phyloP scores from a whole-genome alignment of 1,140 invertebrate genomes.

The Akabosia matsudoensis region DNA sequence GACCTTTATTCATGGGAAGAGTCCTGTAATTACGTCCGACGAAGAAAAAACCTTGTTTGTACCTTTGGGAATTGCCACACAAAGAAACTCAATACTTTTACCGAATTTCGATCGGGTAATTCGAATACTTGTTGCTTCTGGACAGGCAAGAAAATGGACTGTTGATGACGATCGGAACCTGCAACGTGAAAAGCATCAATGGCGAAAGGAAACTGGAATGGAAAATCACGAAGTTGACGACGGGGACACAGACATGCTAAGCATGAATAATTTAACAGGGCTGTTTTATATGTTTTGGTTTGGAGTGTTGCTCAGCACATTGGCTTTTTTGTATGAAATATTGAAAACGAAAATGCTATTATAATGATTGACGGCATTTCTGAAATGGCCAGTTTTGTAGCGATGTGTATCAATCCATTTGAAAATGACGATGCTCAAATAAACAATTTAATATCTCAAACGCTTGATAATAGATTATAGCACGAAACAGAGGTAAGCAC shows the following conservation, averaged over 20 bases:
- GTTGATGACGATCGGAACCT: not conserved
- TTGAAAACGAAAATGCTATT: too few relatives aligned
- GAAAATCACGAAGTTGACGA: not conserved
- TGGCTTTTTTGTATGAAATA: too few relatives aligned
- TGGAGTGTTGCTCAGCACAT: too few relatives aligned
- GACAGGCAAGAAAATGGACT: not conserved
- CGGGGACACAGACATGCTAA: not conserved
- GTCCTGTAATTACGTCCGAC: not conserved
- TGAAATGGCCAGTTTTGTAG: too few relatives aligned
- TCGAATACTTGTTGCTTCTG: not conserved
- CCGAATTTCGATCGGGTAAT: not conserved
- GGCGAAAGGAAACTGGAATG: too few relatives aligned
- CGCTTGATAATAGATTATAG: too few relatives aligned
- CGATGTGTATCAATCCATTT: too few relatives aligned
- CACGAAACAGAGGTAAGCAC: too few relatives aligned
- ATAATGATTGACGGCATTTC: too few relatives aligned
- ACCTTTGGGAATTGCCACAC: not conserved
- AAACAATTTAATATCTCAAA: too few relatives aligned
- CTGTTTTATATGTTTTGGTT: too few relatives aligned
- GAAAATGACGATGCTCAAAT: too few relatives aligned
- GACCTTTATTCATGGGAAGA: not conserved
- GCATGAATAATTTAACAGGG: not conserved
- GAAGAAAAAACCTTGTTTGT: not conserved
- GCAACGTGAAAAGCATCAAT: not conserved
- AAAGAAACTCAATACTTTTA: not conserved